Evolutionary conservation across 2,113 vertebrate genomes (phyloP).

Genomic region (Anoura caudifer): DNA sequence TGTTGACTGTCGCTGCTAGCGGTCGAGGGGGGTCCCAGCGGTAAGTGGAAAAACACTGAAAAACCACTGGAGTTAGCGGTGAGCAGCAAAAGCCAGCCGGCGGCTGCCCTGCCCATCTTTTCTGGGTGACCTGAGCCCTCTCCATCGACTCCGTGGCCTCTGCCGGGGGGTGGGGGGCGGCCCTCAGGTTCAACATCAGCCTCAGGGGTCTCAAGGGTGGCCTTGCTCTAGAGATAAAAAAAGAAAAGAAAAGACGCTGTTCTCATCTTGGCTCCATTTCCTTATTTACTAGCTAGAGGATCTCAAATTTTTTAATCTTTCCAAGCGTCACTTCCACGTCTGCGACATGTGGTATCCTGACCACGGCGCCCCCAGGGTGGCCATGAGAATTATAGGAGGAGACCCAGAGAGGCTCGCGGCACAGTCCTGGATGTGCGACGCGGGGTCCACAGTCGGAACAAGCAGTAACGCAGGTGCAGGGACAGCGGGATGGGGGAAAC

Average conservation of each 20-base stretch:
- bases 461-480: background rate
- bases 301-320: background rate
- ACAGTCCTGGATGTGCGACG: rapidly evolving
- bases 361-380: background rate
- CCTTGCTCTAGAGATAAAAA: background rate
- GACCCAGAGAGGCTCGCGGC: no score
- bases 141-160: background rate
- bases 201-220: background rate
- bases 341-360: background rate
- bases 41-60: background rate
- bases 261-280: background rate
- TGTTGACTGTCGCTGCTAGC: background rate
- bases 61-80: background rate
- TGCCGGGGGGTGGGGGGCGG: background rate
- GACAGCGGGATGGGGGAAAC: background rate
- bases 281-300: background rate
- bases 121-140: background rate
- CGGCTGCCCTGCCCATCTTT: background rate
- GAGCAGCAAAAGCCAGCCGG: background rate
- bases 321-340: background rate
- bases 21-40: background rate
- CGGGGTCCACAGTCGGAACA: background rate
- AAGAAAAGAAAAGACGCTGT: no score
- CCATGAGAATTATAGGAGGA: background rate
- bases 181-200: background rate